phyloP scores from a whole-genome alignment of 2,113 vertebrate genomes.

The Chionodraco myersi region DNA sequence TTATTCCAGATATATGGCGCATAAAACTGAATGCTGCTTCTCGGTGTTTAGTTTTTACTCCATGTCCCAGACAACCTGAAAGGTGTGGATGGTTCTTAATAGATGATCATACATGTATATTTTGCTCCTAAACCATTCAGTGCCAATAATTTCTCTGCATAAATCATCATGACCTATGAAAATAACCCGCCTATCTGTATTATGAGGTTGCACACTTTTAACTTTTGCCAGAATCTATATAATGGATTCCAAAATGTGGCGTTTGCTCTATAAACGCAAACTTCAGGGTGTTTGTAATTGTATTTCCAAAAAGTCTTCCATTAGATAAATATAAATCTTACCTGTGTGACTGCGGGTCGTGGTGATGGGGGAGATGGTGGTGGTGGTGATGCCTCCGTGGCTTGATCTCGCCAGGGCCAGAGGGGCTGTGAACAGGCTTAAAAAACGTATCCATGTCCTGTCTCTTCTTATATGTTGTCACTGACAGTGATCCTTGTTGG shows the following conservation, averaged over 20 bases:
- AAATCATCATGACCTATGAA: not conserved
- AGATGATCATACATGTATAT: too few relatives aligned
- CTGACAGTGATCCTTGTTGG: conserved; percentile 18
- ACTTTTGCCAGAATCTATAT: not conserved
- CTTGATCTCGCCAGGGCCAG: conserved; percentile 63
- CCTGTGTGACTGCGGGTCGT: conserved; percentile 66
- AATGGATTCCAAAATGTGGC: not conserved
- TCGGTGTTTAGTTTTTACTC: too few relatives aligned
- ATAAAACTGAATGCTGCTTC: too few relatives aligned
- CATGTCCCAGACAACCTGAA: too few relatives aligned
- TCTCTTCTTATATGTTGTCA: conserved; percentile 41
- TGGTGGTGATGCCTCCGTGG: conserved; percentile 53
- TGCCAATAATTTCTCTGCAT: not conserved
- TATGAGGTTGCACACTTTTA: not conserved
- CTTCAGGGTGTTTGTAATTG: not conserved
- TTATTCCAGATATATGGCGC: too few relatives aligned
- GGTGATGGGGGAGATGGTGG: conserved; percentile 49
- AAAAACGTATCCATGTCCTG: conserved; percentile 83
- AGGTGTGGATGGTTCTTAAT: too few relatives aligned
- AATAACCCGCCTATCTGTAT: not conserved
- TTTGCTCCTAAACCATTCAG: too few relatives aligned
- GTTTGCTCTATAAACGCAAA: not conserved
- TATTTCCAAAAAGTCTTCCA: not conserved
- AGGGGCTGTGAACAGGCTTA: conserved; percentile 75
- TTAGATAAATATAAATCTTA: conserved; percentile 32